Percentiles rank a stretch among this genome's conserved stretches.
These are phyloP conservation scores for Beroe forskalii DNA, from an alignment of 37 sponge, comb jelly and placozoan species.

Conservation along the genomic window DNA sequence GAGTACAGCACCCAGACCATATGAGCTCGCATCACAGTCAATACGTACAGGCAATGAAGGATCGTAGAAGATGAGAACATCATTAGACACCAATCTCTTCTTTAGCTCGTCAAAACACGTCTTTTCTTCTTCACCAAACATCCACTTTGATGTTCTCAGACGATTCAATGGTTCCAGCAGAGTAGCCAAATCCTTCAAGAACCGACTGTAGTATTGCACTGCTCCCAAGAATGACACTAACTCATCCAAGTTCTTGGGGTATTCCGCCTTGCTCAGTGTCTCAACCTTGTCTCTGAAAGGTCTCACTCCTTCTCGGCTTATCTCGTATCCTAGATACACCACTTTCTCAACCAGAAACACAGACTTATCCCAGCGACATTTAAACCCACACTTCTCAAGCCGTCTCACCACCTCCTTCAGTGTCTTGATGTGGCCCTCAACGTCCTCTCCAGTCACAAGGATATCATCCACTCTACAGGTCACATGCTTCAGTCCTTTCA, in stretches of 20 bases:
- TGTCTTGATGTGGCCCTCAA: neutral
- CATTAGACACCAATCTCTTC: neutral
- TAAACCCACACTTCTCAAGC: neutral
- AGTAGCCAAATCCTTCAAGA: neutral
- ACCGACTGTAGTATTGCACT: neutral
- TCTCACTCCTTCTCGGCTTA: neutral
- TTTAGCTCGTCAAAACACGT: neutral
- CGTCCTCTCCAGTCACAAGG: neutral
- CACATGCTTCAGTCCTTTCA: neutral
- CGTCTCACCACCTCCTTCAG: neutral
- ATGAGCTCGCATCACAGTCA: neutral
- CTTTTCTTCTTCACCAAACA: neutral
- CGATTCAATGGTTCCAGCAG: constrained; percentile 2
- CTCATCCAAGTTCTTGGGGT: neutral
- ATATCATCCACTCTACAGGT: constrained; percentile 17
- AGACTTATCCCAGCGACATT: neutral
- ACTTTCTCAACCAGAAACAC: neutral
- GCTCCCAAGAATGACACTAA: constrained; percentile 1
- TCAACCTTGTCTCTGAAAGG: neutral
- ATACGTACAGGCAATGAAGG: neutral
- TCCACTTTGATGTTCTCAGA: neutral
- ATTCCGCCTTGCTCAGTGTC: neutral
- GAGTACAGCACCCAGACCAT: constrained; percentile 6
- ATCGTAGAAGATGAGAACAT: neutral
- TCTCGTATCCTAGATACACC: neutral